Conservation (phyloP, 2,113 vertebrate species). For the Neopipo cinnamomea region DNA sequence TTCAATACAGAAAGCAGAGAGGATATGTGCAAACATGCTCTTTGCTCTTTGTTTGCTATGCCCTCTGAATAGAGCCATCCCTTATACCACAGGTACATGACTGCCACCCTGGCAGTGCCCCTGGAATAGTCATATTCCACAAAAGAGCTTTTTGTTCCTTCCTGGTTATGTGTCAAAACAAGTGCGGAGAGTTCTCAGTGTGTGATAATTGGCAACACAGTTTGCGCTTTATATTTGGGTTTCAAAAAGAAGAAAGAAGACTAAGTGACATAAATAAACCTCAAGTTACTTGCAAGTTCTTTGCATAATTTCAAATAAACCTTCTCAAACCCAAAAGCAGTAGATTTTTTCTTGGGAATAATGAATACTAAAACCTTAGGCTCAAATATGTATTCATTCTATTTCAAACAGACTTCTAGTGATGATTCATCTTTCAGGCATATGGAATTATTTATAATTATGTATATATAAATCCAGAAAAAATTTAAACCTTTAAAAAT, state of each 20-base stretch:
- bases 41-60: neutral
- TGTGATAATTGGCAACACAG: neutral
- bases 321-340: neutral
- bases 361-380: neutral
- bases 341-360: neutral
- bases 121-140: neutral
- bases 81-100: too few species aligned
- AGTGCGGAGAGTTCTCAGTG: neutral
- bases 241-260: neutral
- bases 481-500: neutral
- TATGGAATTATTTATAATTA: neutral
- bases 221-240: neutral
- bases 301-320: neutral
- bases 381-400: neutral
- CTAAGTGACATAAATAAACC: neutral
- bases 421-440: neutral
- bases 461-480: neutral
- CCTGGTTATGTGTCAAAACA: neutral
- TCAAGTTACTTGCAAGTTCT: neutral
- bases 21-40: rapidly evolving
- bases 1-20: neutral
- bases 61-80: neutral
- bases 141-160: neutral
- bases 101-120: neutral
- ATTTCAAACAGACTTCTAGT: neutral